Evolutionary conservation across 2,888 invertebrate species (phyloP).

Genomic region (Ormia ochracea): DNA sequence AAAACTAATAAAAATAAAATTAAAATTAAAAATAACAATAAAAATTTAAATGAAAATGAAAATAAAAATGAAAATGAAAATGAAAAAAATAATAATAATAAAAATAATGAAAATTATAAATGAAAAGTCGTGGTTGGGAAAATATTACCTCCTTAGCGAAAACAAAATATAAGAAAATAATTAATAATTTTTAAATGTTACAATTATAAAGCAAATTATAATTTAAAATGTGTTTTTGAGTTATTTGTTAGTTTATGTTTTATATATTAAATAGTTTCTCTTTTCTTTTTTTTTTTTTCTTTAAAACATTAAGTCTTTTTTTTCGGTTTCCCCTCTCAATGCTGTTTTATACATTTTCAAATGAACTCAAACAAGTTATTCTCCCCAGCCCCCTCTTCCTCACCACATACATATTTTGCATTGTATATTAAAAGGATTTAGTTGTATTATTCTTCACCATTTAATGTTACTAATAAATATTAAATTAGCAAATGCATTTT

Average conservation of each 20-base stretch:
- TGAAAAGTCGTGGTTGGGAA: slow-evolving; percentile 61
- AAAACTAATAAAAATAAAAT: too few species aligned
- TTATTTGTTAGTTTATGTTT: slow-evolving; percentile 60
- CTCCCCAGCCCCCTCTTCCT: too few species aligned
- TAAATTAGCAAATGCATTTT: background rate
- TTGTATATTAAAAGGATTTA: background rate
- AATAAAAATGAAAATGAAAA: too few species aligned
- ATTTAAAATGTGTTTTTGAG: slow-evolving; percentile 57
- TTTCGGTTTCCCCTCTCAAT: background rate
- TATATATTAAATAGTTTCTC: slow-evolving; percentile 29
- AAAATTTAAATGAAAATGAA: too few species aligned
- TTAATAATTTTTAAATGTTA: slow-evolving; percentile 57
- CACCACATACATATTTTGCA: too few species aligned
- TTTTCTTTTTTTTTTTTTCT: too few species aligned
- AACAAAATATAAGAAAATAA: slow-evolving; percentile 49
- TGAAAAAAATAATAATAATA: too few species aligned
- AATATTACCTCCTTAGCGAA: slow-evolving; percentile 75
- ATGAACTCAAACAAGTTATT: background rate
- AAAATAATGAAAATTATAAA: background rate
- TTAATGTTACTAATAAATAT: background rate
- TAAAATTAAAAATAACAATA: too few species aligned
- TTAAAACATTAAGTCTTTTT: background rate
- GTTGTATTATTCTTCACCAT: background rate
- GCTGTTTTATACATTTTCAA: too few species aligned
- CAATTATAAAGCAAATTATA: slow-evolving; percentile 41